A percentile compares a stretch with the other conserved stretches of the same genome.
Evolutionary conservation across 2,888 invertebrate species (phyloP).

Genomic region (Drymonia ruficornis): DNA sequence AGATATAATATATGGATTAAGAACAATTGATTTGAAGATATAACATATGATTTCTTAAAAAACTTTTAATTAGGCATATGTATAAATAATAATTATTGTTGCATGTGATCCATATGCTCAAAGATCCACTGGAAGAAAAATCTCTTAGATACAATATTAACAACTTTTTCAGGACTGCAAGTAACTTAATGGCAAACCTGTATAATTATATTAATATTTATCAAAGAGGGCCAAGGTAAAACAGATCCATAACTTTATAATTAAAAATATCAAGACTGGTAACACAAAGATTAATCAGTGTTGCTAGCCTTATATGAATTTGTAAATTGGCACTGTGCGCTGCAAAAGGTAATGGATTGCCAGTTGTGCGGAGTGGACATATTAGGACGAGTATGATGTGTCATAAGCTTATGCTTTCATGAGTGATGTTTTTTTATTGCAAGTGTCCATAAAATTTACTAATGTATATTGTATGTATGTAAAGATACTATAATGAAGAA

Average conservation of each 20-base stretch:
- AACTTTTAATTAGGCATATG: no score
- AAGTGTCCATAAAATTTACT: constrained; percentile 30
- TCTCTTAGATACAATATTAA: no score
- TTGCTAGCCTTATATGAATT: constrained; percentile 48
- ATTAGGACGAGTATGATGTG: constrained; percentile 43
- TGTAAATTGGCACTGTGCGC: constrained; percentile 41
- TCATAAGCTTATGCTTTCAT: constrained; percentile 37
- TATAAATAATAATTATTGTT: no score
- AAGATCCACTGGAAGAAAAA: no score
- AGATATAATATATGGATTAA: no score
- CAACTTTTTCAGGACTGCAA: no score
- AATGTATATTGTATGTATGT: constrained; percentile 8
- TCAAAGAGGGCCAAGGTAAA: constrained; percentile 3
- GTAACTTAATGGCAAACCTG: no score
- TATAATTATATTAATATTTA: no score
- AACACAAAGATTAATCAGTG: constrained; percentile 41
- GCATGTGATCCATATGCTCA: no score
- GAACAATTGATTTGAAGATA: no score
- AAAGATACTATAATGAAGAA: constrained; percentile 9
- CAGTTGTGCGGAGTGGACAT: constrained; percentile 39
- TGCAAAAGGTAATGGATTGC: constrained; percentile 38
- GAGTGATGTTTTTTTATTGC: constrained; percentile 17
- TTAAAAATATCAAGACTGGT: constrained; percentile 30
- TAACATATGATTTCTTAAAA: no score
- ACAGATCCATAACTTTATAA: constrained; percentile 25